Base-by-base conservation (phyloP, 2,888 invertebrate species). In the Deilephila porcellus region DNA sequence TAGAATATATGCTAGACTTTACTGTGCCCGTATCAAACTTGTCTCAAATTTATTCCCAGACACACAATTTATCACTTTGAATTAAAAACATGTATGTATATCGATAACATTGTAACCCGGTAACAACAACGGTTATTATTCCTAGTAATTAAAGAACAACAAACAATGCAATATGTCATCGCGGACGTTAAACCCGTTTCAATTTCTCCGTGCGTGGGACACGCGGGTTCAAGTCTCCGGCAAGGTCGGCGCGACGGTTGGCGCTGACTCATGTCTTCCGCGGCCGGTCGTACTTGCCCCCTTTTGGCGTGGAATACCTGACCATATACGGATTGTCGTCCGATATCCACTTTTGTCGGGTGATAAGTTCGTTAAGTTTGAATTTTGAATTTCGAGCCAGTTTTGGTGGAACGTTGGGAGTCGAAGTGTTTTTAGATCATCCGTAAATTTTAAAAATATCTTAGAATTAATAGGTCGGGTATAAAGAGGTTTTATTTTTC, bases 121-220 rank as follows among this genome's bases (percentile, higher is more conserved):
- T 62, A 62, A 62, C 32, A 32, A 32, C 37, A 14, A 45, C 45
- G 3, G 2, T 4, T 11, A 14, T 11, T 45, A 45, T 14, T 45
- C 45, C 45, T 45, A 45, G 45, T 45, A 45, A 45, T 56, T 56
- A 17, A 4, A 63, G 37, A 19, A 37, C 19, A 62, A 72, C 53
- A 53, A 20, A 63, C 76, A 74, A 79, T 82, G 79, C 78, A 76
- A 82, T 81, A 80, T 86, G 62, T 14, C 79, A 78, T 63, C 74
- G 75, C 77, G 82, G 81, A 87, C 85, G 90, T 89, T 90, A 85
- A 88, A 88, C 88, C 78, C 81, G 88, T 86, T 84, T 74, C 80
- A 82, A 85, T 87, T 85, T 84, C 86, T 84, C 83, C 80, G 80
- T 78, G 81, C 81, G 83, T 86, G 87, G 87, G 88, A 88, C 88